Base-by-base conservation (phyloP, 2,888 invertebrate species). In the Parnassius glacialis region DNA sequence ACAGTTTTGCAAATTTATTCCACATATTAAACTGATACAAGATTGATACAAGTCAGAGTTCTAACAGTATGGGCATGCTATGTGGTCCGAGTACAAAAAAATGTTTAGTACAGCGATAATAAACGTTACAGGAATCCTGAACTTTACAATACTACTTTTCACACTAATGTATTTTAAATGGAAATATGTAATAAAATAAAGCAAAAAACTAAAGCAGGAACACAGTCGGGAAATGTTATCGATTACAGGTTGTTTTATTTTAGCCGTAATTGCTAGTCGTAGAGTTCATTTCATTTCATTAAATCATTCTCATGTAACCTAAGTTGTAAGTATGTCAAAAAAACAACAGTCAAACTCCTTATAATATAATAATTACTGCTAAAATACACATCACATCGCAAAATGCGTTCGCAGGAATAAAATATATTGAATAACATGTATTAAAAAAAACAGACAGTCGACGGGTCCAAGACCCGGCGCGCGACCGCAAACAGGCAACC, bases 361-460 rank as follows among this genome's bases (percentile, higher is more conserved):
- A 90, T 84, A 90, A 88, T 86, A 90, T 90, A 90, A 92, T 92
- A 90, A 92, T 92, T 92, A 92, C 90, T 89, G 91, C 92, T 93
- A 93, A 90, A 92, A 92, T 93, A 93, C 90, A 91, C 90, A 90
- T 90, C 90, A 90, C 90, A 90, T 94, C 94, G 94, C 94, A 94
- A 95, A 94, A 94, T 94, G 94, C 94, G 94, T 94, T 93, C 94
- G 94, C 94, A 94, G 94, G 93, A 94, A 94, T 94, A 94, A 94
- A 94, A 94, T 94, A 94, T 94, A 94, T 93, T 93, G 94, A 94
- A 92, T 92, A 92, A 92, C 91, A 92, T 92, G 90, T 91, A 90
- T 87, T 92, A 91, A 92, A 92, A 90, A 87, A 92, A 92, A 90
- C 86, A 90, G 86, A 90, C 91, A 85, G 88, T 86, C 87, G 79